Evolutionary conservation across 2,888 invertebrate genomes (phyloP).

Genomic region (Drosophila neotestacea): DNA sequence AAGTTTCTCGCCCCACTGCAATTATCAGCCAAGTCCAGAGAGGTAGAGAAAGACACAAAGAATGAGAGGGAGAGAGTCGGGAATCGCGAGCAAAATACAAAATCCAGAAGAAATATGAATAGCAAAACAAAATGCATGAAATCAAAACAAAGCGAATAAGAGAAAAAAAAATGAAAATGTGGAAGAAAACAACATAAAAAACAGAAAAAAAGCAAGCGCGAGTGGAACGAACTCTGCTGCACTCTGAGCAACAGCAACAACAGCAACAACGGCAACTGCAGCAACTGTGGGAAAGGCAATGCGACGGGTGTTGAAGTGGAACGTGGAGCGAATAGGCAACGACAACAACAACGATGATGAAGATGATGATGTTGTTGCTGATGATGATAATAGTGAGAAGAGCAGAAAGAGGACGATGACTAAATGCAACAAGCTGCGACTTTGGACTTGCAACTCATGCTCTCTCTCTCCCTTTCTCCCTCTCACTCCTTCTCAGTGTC

Average conservation of each 20-base stretch:
- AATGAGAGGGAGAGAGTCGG: constrained; percentile 18
- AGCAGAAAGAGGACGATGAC: constrained; percentile 61
- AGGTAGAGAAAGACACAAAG: neutral
- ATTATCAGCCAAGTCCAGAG: constrained; percentile 50
- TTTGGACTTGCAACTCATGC: constrained; percentile 59
- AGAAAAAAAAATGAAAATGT: constrained; percentile 15
- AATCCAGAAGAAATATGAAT: constrained; percentile 81
- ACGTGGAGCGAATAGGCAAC: constrained; percentile 60
- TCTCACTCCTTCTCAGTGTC: neutral
- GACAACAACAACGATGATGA: constrained; percentile 23
- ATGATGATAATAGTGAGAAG: constrained; percentile 23
- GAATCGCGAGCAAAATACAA: constrained; percentile 82
- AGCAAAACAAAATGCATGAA: constrained; percentile 79
- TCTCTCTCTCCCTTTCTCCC: constrained; percentile 27
- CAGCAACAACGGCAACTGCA: constrained; percentile 6
- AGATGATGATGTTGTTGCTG: constrained; percentile 18
- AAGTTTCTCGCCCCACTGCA: constrained; percentile 66
- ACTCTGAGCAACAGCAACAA: constrained; percentile 54
- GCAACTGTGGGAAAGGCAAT: constrained; percentile 71
- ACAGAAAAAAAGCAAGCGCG: constrained; percentile 33
- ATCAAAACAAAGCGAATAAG: constrained; percentile 72
- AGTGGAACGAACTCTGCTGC: constrained; percentile 82
- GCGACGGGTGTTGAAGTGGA: constrained; percentile 75
- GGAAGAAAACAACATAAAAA: constrained; percentile 46
- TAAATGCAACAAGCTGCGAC: constrained; percentile 76